Evolutionary conservation across 2,113 vertebrate genomes (phyloP), one percentile per base, ranked within the genome.

Genomic region (Phalacrocorax aristotelis): DNA sequence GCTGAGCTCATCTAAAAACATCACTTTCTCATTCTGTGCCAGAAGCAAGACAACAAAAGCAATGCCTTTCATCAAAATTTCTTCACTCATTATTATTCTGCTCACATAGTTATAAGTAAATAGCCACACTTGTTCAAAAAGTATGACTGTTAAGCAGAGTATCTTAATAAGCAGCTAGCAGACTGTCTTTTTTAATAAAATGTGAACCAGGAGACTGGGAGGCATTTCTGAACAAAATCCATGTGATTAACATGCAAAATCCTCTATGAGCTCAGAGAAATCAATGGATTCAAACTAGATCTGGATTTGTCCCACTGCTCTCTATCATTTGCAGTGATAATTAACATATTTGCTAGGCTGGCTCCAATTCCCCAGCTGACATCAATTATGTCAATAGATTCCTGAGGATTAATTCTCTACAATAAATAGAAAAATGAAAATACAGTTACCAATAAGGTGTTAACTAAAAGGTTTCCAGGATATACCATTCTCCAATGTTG

Each of bases 361-460:
- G 51, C 42, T 88, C 32, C 20, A 90, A 25, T 58, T 93, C 55
- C 42, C 62, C 82, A 90, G 90, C 70, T 94, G 92, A 77, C 71
- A 94, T 57, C 71, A 89, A 86, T 90, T 93, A 93, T 55, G 19
- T 52, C 90, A 83, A 70, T 75, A 71, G 38, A 83, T 89, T 95
- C 60, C 78, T 4, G 4, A 88, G 32, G 42, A 95, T 90, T 94
- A 88, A 71, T 89, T 84, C 54, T 48, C 42, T 60, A 74, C 17
- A 80, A 77, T 29, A 85, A 80, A 66, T n/a, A 22, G 18, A 51
- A 93, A 83, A 89, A 69, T 23, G 16, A 65, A 94, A 87, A 77
- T 38, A 25, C 7, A 66, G 22, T 55, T 83, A 46, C 38, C 66
- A 74, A 62, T 70, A 90, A 94, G 94, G 55, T 91, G 57, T 20